A percentile compares a stretch with the other conserved stretches of the same genome.
Evolutionary conservation across 2,888 invertebrate genomes (phyloP).

Genomic region (Acanthosepion pharaonis): DNA sequence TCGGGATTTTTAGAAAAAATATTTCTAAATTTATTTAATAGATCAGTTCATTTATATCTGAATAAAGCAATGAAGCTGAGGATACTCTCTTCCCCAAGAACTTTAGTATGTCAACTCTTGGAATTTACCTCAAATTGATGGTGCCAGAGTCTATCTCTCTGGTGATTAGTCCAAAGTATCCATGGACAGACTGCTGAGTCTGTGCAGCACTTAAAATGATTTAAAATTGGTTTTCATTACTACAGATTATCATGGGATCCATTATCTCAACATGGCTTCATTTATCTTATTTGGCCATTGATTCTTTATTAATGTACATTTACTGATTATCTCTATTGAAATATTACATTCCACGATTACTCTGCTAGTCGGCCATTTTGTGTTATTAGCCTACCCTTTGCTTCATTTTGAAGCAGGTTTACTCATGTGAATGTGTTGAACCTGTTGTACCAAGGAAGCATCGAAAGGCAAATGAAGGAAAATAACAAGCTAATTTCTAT

Average conservation of each 20-base stretch:
- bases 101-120: background rate
- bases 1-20: background rate
- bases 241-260: background rate
- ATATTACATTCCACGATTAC: constrained; percentile 6
- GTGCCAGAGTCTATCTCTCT: background rate
- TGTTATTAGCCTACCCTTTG: background rate
- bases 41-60: background rate
- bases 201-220: background rate
- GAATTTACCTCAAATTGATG: background rate
- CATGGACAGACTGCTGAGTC: background rate
- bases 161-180: background rate
- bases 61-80: background rate
- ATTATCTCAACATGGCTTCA: constrained; percentile 33
- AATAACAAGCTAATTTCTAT: background rate
- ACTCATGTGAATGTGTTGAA: constrained; percentile 20
- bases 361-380: background rate
- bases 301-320: constrained; percentile 23
- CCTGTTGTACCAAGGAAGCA: background rate
- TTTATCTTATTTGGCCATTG: constrained; percentile 8
- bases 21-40: background rate
- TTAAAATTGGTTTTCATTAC: constrained; percentile 8
- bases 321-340: constrained; percentile 12
- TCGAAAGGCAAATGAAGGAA: background rate
- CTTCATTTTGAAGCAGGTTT: background rate
- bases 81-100: background rate